Conservation (phyloP, 2,113 vertebrate genomes). For the Poeciliopsis turrubarensis region DNA sequence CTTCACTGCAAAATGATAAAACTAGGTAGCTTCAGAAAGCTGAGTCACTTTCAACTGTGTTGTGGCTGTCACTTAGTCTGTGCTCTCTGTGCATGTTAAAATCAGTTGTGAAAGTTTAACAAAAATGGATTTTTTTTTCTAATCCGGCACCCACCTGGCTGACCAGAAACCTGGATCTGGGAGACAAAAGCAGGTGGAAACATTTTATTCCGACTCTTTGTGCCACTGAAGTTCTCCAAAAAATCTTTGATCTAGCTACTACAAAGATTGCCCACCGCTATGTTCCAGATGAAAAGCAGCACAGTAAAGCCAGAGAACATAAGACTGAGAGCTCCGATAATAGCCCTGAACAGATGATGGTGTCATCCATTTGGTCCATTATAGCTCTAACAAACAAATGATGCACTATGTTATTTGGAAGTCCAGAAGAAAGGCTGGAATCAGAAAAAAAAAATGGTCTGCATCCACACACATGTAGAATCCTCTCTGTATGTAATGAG, state of each 20-base stretch:
- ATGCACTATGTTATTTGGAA: conserved; percentile 49
- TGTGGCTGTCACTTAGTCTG: conserved; percentile 4
- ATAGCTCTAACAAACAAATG: conserved; percentile 62
- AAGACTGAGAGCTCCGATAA: conserved; percentile 66
- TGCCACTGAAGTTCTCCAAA: conserved; percentile 61
- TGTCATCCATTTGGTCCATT: conserved; percentile 65
- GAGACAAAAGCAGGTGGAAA: conserved; percentile 59
- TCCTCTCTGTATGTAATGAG: conserved; percentile 46
- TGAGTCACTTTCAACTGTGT: conserved; percentile 8
- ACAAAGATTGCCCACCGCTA: conserved; percentile 58
- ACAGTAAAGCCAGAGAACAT: conserved; percentile 42
- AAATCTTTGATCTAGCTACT: conserved; percentile 68
- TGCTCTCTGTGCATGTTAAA: conserved; percentile 23
- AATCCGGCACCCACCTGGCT: conserved; percentile 22
- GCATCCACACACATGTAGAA: conserved; percentile 21
- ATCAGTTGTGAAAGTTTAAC: conserved; percentile 24
- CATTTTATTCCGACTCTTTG: conserved; percentile 59
- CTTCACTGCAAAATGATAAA: conserved; percentile 14
- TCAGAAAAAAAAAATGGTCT: not conserved
- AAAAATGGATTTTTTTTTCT: not conserved
- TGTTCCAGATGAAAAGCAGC: conserved; percentile 54
- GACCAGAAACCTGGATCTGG: conserved; percentile 24
- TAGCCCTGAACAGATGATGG: conserved; percentile 61
- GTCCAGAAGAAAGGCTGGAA: conserved; percentile 24
- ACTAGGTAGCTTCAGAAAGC: conserved; percentile 26